Base-by-base conservation (phyloP, 2,888 invertebrate species). In the Ormyrus labotus region DNA sequence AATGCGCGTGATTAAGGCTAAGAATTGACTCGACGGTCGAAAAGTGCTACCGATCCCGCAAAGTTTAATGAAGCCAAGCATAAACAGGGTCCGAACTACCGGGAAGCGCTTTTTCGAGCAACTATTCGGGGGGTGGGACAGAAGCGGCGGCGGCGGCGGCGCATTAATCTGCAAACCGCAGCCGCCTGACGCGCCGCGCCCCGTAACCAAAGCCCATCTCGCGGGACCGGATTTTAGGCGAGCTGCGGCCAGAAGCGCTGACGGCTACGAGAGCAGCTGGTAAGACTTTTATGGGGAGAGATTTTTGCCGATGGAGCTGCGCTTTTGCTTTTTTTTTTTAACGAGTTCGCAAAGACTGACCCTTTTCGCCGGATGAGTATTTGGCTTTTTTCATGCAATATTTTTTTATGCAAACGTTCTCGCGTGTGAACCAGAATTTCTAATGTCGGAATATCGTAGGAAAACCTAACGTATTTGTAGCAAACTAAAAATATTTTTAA, bases 111-210 rank as follows among this genome's bases (percentile, higher is more conserved):
- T 80, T 73, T 65, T 61, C 47, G 9, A 65, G 7, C 48, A 75
- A 80, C 65, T 80, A 72, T 76, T 80, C 65, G 70, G 53, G 51
- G 64, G 47, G 13, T 0, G 1, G 19, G 34, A 34, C 51, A 2
- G 34, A 13, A 4, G 64, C 6, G 63, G 34, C 7, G 9, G 76
- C 48, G 64, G 19, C 19, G n/a, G 13, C 7, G 9, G 76, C 48
- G 64, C 75, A 67, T 80, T 80, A 76, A 75, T 80, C 67, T 76
- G 75, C 80, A 71, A 80, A 71, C 75, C 75, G 58, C 80, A 51
- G 64, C 47, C 19, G 53, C 58, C 70, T 45, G 65, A 70, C 69
- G 71, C 10, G 34, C 34, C 34, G 19, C 34, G 34, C 34, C 9
- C 11, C 58, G 65, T 65, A 78, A 71, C 71, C 65, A 67, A 61